Evolutionary conservation across 1,140 invertebrate genomes (phyloP).

Genomic region (Anagrus nilaparvatae): DNA sequence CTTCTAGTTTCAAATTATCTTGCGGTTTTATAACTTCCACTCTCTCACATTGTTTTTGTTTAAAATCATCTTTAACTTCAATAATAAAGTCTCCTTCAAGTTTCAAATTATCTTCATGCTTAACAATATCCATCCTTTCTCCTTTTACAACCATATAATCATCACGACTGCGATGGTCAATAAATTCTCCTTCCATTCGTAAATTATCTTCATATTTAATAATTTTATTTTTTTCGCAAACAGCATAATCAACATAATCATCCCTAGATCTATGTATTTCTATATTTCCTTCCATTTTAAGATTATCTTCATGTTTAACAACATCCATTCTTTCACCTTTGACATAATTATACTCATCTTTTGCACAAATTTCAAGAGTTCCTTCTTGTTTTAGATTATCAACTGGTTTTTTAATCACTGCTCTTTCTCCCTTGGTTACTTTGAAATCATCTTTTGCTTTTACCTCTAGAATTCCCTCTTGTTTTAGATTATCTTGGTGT

Average conservation of each 20-base stretch:
- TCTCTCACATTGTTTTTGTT: conserved; percentile 25
- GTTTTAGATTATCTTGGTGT: conserved; percentile 51
- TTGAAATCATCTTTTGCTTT: conserved; percentile 45
- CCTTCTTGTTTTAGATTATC: conserved; percentile 49
- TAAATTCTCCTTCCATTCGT: conserved; percentile 54
- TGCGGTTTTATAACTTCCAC: conserved; percentile 27
- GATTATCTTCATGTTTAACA: conserved; percentile 50
- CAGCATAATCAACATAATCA: conserved; percentile 29
- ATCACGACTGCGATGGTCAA: conserved; percentile 26
- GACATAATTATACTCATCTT: conserved; percentile 44
- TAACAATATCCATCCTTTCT: conserved; percentile 23
- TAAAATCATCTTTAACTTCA: conserved; percentile 44
- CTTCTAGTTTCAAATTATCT: conserved; percentile 53
- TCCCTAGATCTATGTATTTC: conserved; percentile 26
- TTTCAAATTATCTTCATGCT: conserved; percentile 42
- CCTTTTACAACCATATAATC: conserved; percentile 16
- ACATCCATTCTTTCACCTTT: conserved; percentile 49
- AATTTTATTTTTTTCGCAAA: conserved; percentile 23
- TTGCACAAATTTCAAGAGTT: conserved; percentile 37
- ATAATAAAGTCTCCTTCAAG: conserved; percentile 48
- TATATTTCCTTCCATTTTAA: conserved; percentile 52
- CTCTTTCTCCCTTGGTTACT: conserved; percentile 40
- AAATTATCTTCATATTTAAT: conserved; percentile 43
- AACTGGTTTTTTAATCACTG: conserved; percentile 34
- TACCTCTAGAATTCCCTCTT: conserved; percentile 46